Evolutionary conservation across 2,797 vertebrate species (phyloP).

Genomic region (Miichthys miiuy): DNA sequence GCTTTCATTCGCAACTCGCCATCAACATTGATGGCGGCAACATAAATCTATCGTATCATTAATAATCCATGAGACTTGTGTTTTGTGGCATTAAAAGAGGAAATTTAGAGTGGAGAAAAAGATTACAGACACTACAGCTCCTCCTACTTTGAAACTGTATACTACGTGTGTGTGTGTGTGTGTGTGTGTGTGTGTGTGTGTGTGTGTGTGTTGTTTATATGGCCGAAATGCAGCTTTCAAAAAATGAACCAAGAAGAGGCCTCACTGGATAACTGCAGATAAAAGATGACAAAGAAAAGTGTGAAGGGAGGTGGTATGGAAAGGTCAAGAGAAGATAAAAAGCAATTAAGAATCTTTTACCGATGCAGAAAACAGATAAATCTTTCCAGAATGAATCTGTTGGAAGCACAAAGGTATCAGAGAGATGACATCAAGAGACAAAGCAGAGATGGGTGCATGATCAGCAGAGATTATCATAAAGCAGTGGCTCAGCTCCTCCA

Average conservation of each 20-base stretch:
- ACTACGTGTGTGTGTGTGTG: not conserved
- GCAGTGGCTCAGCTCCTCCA: conserved; percentile 7
- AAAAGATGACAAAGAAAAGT: conserved; percentile 16
- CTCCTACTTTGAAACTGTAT: not conserved
- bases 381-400: conserved; percentile 34
- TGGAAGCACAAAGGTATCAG: not conserved
- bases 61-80: not conserved
- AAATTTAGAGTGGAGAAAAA: not conserved
- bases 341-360: conserved; percentile 47
- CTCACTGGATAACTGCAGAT: conserved; percentile 32
- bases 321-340: conserved; percentile 52
- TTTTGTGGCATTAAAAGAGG: not conserved
- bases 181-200: not conserved
- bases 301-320: conserved; percentile 15
- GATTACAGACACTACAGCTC: conserved; percentile 14
- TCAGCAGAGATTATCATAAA: conserved; percentile 40
- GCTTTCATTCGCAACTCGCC: not conserved
- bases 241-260: conserved; percentile 25
- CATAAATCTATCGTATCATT: no score
- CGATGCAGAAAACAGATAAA: conserved; percentile 23
- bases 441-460: conserved; percentile 18
- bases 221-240: conserved; percentile 12
- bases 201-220: conserved; percentile 3
- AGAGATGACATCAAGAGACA: conserved; percentile 28
- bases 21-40: not conserved